These are phyloP conservation scores for Clunio marinus DNA, from an alignment of 2,888 invertebrate species.

Conservation along the genomic window DNA sequence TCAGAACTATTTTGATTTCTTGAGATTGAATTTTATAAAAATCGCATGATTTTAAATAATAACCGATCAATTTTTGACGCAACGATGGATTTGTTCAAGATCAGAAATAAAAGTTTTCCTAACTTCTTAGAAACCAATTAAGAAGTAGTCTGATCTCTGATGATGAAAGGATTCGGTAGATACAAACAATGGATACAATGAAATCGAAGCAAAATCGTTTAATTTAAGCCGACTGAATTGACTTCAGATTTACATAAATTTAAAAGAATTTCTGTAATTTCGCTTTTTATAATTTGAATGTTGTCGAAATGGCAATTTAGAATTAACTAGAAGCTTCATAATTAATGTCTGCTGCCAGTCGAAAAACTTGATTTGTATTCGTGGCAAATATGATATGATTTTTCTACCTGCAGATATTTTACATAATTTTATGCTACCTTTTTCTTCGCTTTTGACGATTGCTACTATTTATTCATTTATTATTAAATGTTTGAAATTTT, in stretches of 20 bases:
- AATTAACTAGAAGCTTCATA: not conserved
- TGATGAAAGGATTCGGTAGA: not conserved
- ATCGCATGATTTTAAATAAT: not conserved
- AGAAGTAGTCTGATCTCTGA: constrained; percentile 34
- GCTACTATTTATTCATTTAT: constrained; percentile 16
- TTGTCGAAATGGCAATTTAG: not conserved
- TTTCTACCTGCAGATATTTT: constrained; percentile 28
- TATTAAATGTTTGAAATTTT: not conserved
- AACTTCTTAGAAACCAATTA: constrained; percentile 34
- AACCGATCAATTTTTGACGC: constrained; percentile 37
- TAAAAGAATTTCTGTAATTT: not conserved
- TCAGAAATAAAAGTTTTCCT: not conserved
- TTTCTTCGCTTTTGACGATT: not conserved
- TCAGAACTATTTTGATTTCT: not conserved
- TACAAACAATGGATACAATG: no score
- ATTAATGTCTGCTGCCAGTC: constrained; percentile 28
- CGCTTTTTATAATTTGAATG: not conserved
- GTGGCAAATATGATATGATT: no score
- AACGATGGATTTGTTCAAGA: constrained; percentile 9
- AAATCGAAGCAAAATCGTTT: no score
- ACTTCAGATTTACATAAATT: constrained; percentile 14
- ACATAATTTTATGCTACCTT: constrained; percentile 31
- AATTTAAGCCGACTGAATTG: no score
- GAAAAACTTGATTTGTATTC: no score
- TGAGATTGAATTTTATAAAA: no score